A percentile compares a stretch with the other conserved stretches of the same genome.
phyloP scores from a whole-genome alignment of 2,113 vertebrate species.

The Patagioenas fasciata region DNA sequence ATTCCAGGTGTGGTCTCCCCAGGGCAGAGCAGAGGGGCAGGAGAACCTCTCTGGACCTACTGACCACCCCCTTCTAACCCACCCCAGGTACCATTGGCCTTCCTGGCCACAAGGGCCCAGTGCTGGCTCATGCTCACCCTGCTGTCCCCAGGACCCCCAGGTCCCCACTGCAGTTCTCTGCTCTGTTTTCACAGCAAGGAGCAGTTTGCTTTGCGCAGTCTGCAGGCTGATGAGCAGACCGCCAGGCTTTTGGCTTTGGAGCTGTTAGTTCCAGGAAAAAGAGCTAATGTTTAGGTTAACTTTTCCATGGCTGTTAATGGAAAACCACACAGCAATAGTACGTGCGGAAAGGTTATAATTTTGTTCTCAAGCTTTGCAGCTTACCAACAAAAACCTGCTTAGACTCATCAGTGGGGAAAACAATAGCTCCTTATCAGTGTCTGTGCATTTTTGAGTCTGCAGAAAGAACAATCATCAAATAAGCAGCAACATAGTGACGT shows the following conservation, averaged over 20 bases:
- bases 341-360: not conserved
- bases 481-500: fast-evolving
- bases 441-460: not conserved
- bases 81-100: no score
- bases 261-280: slow-evolving; percentile 42
- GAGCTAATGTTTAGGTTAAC: slow-evolving; percentile 23
- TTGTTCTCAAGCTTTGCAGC: not conserved
- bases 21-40: no score
- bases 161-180: no score
- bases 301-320: slow-evolving; percentile 44
- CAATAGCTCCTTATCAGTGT: not conserved
- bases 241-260: not conserved
- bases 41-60: no score
- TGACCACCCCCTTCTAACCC: no score
- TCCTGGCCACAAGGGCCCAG: no score
- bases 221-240: not conserved
- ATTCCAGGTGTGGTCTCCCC: no score
- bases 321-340: not conserved
- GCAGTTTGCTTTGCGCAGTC: not conserved
- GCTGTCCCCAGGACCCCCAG: no score
- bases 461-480: not conserved
- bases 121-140: no score
- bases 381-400: not conserved
- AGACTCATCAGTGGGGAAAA: not conserved
- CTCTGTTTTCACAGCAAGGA: not conserved